Evolutionary conservation across 1,140 invertebrate species (phyloP), one percentile per base, ranked within the genome.

Genomic region (Brachionus koreanus): DNA sequence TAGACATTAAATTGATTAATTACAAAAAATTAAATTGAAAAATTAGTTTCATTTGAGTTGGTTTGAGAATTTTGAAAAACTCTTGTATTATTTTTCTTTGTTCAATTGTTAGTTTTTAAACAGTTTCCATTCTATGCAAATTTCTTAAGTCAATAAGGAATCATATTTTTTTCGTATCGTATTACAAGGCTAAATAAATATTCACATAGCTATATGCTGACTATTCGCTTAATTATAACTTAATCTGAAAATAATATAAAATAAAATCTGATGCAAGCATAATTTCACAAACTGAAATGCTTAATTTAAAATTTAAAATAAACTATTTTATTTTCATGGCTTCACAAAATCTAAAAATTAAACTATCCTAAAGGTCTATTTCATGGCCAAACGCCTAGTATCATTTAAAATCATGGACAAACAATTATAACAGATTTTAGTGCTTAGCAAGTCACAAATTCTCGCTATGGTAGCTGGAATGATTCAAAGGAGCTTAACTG

Each of bases 111-210:
- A 19, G 6, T 57, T 57, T 19, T 57, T 57, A 57, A 57, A 57
- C 49, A 57, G 49, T 57, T 57, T 57, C 49, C 49, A 57, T 57
- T 57, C 49, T 57, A 57, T 57, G 49, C 49, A 57, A 57, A 57
- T 57, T 57, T 57, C 49, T 57, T 57, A 19, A 57, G 49, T 57
- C 49, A 57, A 57, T 57, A 57, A 57, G 49, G 49, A 57, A 57
- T 57, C 49, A 57, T 57, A 57, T 57, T 57, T 57, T 57, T 57
- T 57, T 23, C 49, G 19, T 57, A 57, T 57, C 16, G 5, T 7
- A 57, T 57, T 57, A 57, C 49, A 57, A 57, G 49, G 49, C 49
- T 57, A 57, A 57, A 19, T 23, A 57, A 57, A 57, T 57, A 57
- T 57, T 57, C 49, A 57, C 49, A 57, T 57, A 57, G 49, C 19